These are phyloP conservation scores for Gymnogyps californianus DNA, from an alignment of 2,113 vertebrate species.

Conservation along the genomic window DNA sequence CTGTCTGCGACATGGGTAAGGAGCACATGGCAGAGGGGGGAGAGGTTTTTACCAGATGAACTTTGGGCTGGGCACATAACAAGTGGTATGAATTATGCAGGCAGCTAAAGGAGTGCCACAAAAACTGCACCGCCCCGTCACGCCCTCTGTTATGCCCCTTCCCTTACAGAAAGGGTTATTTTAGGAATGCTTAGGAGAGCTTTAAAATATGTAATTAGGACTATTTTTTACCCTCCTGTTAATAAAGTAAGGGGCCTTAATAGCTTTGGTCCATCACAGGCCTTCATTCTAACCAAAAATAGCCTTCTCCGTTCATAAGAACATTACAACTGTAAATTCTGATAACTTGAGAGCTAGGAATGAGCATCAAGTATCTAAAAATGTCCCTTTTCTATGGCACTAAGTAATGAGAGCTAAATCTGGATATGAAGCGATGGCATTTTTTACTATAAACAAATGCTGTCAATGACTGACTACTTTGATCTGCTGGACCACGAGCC, in stretches of 20 bases:
- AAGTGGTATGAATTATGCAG: neutral
- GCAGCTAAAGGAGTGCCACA: neutral
- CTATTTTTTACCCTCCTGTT: neutral
- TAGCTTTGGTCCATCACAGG: neutral
- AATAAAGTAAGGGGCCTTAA: neutral
- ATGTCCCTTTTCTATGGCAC: constrained; percentile 26
- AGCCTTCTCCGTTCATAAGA: neutral
- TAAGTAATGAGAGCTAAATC: neutral
- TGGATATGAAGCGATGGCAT: constrained; percentile 36
- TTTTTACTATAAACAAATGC: constrained; percentile 45
- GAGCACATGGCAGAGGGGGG: fast-evolving
- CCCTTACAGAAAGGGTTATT: neutral
- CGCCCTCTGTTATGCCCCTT: neutral
- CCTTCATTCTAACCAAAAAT: constrained; percentile 24
- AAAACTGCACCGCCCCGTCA: fast-evolving
- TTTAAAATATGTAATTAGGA: constrained; percentile 5
- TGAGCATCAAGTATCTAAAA: neutral
- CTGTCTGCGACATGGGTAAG: neutral
- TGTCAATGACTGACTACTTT: constrained; percentile 15
- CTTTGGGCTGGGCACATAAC: neutral
- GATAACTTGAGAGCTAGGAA: constrained; percentile 49
- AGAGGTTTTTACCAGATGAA: neutral
- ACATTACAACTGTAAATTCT: constrained; percentile 23
- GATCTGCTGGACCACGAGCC: neutral
- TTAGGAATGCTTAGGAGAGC: neutral